Conservation (phyloP, 2,888 invertebrate genomes). For the Strigamia crassipes region DNA sequence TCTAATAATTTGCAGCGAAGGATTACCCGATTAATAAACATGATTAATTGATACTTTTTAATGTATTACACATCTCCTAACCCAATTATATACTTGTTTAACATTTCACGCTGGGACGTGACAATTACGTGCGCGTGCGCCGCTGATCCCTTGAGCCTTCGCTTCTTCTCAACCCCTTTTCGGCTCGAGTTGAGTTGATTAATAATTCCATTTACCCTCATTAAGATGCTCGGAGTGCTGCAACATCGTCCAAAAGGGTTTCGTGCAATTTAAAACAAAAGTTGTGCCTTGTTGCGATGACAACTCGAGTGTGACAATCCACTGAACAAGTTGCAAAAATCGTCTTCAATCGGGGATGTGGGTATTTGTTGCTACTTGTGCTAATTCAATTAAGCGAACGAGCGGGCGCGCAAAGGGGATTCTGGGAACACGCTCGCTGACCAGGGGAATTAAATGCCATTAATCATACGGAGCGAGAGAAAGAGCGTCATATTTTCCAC, state of each 20-base stretch:
- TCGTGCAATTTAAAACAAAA: background rate
- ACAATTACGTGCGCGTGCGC: slow-evolving; percentile 35
- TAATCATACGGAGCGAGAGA: background rate
- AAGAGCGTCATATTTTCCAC: slow-evolving; percentile 9
- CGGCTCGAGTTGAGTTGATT: slow-evolving; percentile 23
- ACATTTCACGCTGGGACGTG: slow-evolving; percentile 35
- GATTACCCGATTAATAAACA: no score
- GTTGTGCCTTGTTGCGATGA: background rate
- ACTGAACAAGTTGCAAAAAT: background rate
- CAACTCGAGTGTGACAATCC: background rate
- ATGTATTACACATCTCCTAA: slow-evolving; percentile 16
- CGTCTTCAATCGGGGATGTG: background rate
- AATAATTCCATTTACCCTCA: slow-evolving; percentile 38
- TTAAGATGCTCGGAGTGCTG: background rate
- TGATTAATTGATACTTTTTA: slow-evolving; percentile 31
- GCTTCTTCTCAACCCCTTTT: slow-evolving; percentile 28
- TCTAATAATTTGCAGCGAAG: no score
- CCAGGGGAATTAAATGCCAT: slow-evolving; percentile 38
- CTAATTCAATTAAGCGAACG: slow-evolving; percentile 31
- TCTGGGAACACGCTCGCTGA: slow-evolving; percentile 22
- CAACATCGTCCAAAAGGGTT: slow-evolving; percentile 32
- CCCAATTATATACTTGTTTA: slow-evolving; percentile 35
- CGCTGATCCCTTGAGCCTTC: slow-evolving; percentile 35
- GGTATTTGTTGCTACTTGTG: background rate
- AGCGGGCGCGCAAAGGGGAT: background rate